Evolutionary conservation across 2,113 vertebrate genomes (phyloP), one percentile per base, ranked within the genome.

Genomic region (Myrmecobius fasciatus): DNA sequence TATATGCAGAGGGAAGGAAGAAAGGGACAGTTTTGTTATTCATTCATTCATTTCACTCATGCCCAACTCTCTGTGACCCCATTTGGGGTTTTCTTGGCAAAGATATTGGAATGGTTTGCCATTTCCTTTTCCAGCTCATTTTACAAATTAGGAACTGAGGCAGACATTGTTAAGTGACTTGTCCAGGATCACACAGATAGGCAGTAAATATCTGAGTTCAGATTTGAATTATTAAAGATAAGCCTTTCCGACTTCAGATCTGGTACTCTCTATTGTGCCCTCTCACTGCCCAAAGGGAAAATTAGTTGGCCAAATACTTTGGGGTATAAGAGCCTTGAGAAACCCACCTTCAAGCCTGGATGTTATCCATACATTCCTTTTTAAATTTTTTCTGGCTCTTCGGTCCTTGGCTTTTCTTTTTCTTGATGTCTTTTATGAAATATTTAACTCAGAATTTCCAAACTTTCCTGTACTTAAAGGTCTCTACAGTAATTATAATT

Each of bases 391-490:
- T 89, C 93, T 92, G 51, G 20, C 92, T 31, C 9, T 43, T 94
- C 46, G 17, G 51, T 47, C 90, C 0, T 31, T 43, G 36, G 1
- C 5, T 20, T 49, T 67, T 89, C 51, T 53, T 51, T 25, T 89
- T n/a, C 24, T 92, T 7, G 0, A 12, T 8, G 43, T 88, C 60
- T 54, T 47, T 89, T 17, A 3, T 92, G 9, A 93, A 53, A 46
- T 54, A 25, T 93, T 92, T 95, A 93, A 89, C 96, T 94, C 46
- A 60, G 89, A 95, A 90, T 91, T 92, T 46, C 53, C 28, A 36
- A 89, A 43, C 53, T 91, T 75, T 48, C 25, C 31, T 6, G 52
- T 89, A 75, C 91, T 47, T 94, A 88, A 91, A 48, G 89, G 48
- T 56, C 90, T 53, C 67, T 52, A 91, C 36, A 90, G 89, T 9